Evolutionary conservation across 2,113 vertebrate species (phyloP).

Genomic region (Glaucidium brasilianum): DNA sequence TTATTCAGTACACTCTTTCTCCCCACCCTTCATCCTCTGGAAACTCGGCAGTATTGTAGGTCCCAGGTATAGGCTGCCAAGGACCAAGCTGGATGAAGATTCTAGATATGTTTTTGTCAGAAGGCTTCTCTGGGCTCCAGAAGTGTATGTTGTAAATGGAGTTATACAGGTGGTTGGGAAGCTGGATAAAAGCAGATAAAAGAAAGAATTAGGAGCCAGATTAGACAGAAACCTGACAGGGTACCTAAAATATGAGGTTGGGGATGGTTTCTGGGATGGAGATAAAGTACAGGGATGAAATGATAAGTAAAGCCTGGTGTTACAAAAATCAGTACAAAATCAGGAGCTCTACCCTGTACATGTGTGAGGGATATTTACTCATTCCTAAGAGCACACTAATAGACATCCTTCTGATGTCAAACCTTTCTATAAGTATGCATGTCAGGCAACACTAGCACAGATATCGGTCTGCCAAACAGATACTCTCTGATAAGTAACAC

Average conservation of each 20-base stretch:
- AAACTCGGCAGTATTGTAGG: neutral
- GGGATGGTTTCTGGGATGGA: neutral
- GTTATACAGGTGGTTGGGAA: neutral
- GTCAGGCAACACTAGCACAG: neutral
- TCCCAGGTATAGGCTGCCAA: neutral
- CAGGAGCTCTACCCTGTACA: neutral
- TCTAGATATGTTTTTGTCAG: neutral
- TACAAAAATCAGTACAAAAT: neutral
- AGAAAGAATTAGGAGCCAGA: neutral
- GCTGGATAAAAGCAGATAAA: neutral
- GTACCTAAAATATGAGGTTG: neutral
- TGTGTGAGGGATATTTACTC: neutral
- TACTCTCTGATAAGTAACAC: slow-evolving; percentile 8
- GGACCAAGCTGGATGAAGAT: neutral
- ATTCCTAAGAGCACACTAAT: neutral
- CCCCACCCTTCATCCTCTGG: neutral
- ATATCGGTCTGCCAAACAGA: neutral
- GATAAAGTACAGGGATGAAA: too few relatives aligned
- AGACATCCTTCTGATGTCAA: neutral
- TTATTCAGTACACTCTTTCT: too few relatives aligned
- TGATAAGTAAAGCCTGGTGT: neutral
- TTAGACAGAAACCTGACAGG: neutral
- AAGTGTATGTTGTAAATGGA: neutral
- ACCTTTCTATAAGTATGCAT: neutral
- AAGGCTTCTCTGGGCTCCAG: neutral